These are phyloP conservation scores for chimpanzee (Pan troglodytes) DNA, from an alignment of 2,113 vertebrate species.

Conservation along the genomic window NHGRI_mPanTro3-v2.1_pri NC_086015.1:11751001-11751500, in stretches of 20 bases:
- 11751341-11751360: background rate
- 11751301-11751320: background rate
- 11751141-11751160: constrained; percentile 6
- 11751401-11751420: background rate
- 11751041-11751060: background rate
- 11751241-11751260: background rate
- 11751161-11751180: background rate
- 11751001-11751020: background rate
- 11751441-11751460: background rate
- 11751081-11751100: constrained; percentile 12
- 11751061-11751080: constrained; percentile 46
- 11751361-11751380: background rate
- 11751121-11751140: background rate
- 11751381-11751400: background rate
- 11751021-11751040: background rate
- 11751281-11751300: background rate
- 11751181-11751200: background rate
- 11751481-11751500: background rate
- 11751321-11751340: background rate
- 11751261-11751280: background rate
- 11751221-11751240: background rate
- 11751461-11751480: background rate
- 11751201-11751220: background rate
- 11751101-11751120: background rate
- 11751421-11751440: background rate